Evolutionary conservation across 2,113 vertebrate genomes (phyloP).

Genomic region (Isichthys henryi): DNA sequence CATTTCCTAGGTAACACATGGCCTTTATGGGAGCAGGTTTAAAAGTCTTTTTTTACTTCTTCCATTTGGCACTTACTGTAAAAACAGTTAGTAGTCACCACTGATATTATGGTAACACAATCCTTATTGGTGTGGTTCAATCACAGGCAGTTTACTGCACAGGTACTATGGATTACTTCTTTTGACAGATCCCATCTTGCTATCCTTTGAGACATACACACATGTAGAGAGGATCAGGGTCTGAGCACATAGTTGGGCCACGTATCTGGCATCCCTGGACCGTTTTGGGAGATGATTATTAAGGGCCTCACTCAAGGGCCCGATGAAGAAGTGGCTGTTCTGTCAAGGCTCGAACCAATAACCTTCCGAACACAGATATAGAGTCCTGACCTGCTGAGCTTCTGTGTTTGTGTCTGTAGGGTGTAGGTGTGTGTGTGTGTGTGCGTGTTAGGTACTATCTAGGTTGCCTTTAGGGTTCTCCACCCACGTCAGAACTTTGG

Average conservation of each 20-base stretch:
- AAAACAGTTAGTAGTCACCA: constrained; percentile 16
- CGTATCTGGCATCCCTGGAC: neutral
- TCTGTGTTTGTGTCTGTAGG: neutral
- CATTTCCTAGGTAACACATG: neutral
- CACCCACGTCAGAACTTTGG: constrained; percentile 40
- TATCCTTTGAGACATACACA: neutral
- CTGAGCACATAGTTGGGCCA: neutral
- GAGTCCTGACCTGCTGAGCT: neutral
- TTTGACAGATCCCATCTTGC: neutral
- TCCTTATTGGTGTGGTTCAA: constrained; percentile 3
- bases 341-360: neutral
- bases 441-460: neutral
- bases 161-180: neutral
- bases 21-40: neutral
- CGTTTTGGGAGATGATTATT: neutral
- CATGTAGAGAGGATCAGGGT: neutral
- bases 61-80: neutral
- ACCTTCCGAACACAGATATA: neutral
- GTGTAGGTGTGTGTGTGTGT: neutral
- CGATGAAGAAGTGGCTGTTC: neutral
- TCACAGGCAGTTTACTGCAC: neutral
- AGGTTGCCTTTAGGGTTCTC: constrained; percentile 23
- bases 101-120: constrained; percentile 15
- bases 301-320: neutral
- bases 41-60: neutral